Conservation (phyloP, 2,797 vertebrate species). For the Channallabes apus region DNA sequence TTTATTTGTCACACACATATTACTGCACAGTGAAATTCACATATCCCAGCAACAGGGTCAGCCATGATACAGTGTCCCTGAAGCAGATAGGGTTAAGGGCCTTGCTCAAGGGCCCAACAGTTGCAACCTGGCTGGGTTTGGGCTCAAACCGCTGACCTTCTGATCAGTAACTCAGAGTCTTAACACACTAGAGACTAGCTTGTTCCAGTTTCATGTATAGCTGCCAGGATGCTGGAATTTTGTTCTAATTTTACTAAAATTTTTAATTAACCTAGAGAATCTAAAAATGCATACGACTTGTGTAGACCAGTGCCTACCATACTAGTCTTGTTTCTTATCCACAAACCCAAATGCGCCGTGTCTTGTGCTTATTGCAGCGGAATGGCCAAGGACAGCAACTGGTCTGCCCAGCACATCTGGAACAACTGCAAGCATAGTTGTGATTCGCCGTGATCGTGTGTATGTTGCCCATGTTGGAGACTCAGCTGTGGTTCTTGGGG, state of each 20-base stretch:
- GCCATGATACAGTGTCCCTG: too few relatives aligned
- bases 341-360: background rate
- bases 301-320: background rate
- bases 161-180: too few relatives aligned
- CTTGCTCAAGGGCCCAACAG: too few relatives aligned
- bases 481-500: slow-evolving; percentile 90
- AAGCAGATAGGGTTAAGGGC: too few relatives aligned
- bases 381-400: slow-evolving; percentile 96
- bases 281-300: background rate
- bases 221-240: background rate
- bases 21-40: too few relatives aligned
- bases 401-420: slow-evolving; percentile 94
- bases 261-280: background rate
- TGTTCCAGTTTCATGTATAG: background rate
- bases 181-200: background rate
- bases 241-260: background rate
- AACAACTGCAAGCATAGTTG: slow-evolving; percentile 92
- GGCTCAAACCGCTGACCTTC: too few relatives aligned
- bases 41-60: too few relatives aligned
- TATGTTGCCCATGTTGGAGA: slow-evolving; percentile 95
- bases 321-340: background rate
- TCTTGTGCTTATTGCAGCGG: slow-evolving; percentile 73
- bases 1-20: too few relatives aligned
- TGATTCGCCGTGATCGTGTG: slow-evolving; percentile 89
- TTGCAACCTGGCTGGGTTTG: too few relatives aligned